phyloP scores from a whole-genome alignment of 2,113 vertebrate genomes.

The Mirounga angustirostris region DNA sequence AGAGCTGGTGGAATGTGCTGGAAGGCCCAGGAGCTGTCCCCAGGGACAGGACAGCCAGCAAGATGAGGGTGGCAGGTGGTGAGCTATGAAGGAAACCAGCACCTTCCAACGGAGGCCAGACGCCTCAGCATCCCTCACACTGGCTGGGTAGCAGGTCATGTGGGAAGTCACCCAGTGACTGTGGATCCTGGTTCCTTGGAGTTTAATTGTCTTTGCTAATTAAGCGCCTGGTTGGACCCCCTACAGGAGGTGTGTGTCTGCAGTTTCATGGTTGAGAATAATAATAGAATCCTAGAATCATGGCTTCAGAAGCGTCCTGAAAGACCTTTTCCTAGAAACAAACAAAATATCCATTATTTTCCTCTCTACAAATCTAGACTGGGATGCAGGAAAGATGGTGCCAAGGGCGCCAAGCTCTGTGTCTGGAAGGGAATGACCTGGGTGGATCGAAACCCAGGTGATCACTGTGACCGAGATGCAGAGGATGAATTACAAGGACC shows the following conservation, averaged over 20 bases:
- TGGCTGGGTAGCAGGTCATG: neutral
- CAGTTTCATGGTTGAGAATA: constrained; percentile 39
- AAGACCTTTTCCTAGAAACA: constrained; percentile 50
- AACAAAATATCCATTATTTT: neutral
- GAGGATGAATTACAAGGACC: neutral
- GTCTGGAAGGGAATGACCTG: neutral
- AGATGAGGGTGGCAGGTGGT: neutral
- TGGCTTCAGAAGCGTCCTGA: neutral
- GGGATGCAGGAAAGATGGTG: neutral
- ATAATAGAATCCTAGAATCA: constrained; percentile 54
- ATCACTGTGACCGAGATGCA: neutral
- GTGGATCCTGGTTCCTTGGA: neutral
- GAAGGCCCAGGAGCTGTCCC: neutral
- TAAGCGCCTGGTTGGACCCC: constrained; percentile 22
- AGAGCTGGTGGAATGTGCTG: neutral
- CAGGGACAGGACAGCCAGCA: neutral
- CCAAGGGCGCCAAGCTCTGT: neutral
- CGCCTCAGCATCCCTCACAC: neutral
- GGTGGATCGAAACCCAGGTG: no score
- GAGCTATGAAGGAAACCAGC: neutral
- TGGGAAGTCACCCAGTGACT: constrained; percentile 6
- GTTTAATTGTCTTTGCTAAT: constrained; percentile 75
- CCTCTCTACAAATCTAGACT: neutral
- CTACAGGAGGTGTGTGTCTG: constrained; percentile 54
- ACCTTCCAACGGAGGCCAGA: neutral